phyloP scores from a whole-genome alignment of 2,797 vertebrate genomes.

The Chanos chanos region DNA sequence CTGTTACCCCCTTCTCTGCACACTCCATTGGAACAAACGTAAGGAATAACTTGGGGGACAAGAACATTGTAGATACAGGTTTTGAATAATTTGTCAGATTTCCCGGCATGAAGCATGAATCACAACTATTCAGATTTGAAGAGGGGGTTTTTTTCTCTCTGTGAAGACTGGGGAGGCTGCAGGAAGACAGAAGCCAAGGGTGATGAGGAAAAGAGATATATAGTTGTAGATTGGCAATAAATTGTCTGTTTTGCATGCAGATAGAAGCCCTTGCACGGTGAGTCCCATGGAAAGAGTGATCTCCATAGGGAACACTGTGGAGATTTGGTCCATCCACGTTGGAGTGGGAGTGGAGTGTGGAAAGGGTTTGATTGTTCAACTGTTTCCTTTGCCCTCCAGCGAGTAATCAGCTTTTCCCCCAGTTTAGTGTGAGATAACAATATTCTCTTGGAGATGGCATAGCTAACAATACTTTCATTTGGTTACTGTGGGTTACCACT shows the following conservation, averaged over 20 bases:
- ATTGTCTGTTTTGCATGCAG: constrained; percentile 36
- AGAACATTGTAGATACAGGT: background rate
- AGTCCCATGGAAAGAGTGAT: constrained; percentile 22
- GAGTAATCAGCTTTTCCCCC: constrained; percentile 10
- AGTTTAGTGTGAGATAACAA: constrained; percentile 5
- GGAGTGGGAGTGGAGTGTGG: constrained; percentile 18
- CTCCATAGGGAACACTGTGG: constrained; percentile 13
- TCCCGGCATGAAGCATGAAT: background rate
- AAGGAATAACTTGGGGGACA: background rate
- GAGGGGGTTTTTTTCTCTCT: background rate
- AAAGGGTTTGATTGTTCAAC: background rate
- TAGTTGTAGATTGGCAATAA: constrained; percentile 1
- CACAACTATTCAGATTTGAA: background rate
- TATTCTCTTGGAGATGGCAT: constrained; percentile 1
- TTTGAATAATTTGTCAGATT: background rate
- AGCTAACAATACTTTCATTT: background rate
- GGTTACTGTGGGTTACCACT: constrained; percentile 5
- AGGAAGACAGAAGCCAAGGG: background rate
- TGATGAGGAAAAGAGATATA: background rate
- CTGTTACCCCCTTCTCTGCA: constrained; percentile 10
- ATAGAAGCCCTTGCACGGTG: constrained; percentile 18
- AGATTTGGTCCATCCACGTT: constrained; percentile 4
- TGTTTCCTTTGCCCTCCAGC: constrained; percentile 26
- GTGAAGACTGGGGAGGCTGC: background rate
- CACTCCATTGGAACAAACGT: constrained; percentile 18